Percentiles rank a stretch among this genome's conserved stretches.
phyloP scores from a whole-genome alignment of 1,140 invertebrate genomes.

The Drusus annulatus region DNA sequence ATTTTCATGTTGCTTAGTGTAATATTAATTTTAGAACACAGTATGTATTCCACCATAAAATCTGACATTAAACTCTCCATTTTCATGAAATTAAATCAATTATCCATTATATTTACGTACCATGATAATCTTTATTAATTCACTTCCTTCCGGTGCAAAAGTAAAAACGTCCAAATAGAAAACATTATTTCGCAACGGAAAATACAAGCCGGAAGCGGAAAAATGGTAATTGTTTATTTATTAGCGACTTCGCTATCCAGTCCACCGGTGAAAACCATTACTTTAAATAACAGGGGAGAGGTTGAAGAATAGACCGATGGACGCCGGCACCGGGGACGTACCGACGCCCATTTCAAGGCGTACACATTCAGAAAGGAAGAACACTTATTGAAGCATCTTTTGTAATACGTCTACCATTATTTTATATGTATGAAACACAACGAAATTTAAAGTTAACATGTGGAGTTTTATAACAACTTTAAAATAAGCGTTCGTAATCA shows the following conservation, averaged over 20 bases:
- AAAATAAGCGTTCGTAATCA: too few relatives aligned
- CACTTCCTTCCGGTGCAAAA: not conserved
- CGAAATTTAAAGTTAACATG: not conserved
- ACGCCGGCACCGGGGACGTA: conserved; percentile 14
- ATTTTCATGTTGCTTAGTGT: too few relatives aligned
- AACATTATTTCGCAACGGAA: conserved; percentile 1
- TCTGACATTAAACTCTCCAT: too few relatives aligned
- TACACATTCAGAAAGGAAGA: not conserved
- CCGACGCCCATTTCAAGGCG: not conserved
- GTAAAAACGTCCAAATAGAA: conserved; percentile 12
- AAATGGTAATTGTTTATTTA: conserved; percentile 58
- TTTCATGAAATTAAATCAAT: too few relatives aligned
- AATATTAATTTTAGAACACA: too few relatives aligned
- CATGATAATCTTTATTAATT: not conserved
- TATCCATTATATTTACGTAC: not conserved
- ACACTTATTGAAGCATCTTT: not conserved
- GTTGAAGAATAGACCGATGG: conserved; percentile 39
- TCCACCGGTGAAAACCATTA: conserved; percentile 46
- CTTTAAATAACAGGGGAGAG: conserved; percentile 54
- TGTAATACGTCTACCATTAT: not conserved
- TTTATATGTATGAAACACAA: not conserved
- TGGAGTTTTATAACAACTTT: too few relatives aligned
- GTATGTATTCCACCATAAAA: too few relatives aligned
- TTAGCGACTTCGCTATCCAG: conserved; percentile 31
- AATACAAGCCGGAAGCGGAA: conserved; percentile 42